Evolutionary conservation across 2,797 vertebrate species (phyloP).

Genomic region (Falco concolor): DNA sequence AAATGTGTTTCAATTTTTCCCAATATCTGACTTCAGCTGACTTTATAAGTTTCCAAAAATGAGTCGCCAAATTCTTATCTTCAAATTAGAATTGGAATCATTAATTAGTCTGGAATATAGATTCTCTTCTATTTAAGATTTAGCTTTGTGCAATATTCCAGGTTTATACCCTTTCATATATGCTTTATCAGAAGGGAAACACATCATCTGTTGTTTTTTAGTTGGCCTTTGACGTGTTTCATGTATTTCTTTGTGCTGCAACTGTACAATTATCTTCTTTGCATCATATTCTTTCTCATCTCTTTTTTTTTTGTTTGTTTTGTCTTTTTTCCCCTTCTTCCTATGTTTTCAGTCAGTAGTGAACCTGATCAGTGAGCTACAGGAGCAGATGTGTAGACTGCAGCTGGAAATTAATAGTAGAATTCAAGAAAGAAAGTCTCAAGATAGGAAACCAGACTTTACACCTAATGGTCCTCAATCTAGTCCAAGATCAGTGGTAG

Average conservation of each 20-base stretch:
- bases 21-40: neutral
- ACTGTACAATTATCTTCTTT: neutral
- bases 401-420: constrained; percentile 94
- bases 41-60: neutral
- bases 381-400: constrained; percentile 97
- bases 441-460: constrained; percentile 76
- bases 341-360: constrained; percentile 86
- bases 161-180: neutral
- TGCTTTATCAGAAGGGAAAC: neutral
- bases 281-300: neutral
- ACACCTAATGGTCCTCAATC: constrained; percentile 46
- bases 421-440: constrained; percentile 88
- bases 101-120: neutral
- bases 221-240: neutral
- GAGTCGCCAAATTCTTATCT: neutral
- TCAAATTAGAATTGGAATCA: neutral
- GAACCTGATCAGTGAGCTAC: constrained; percentile 97
- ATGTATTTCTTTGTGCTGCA: neutral
- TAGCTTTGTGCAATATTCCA: neutral
- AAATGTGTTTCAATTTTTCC: neutral
- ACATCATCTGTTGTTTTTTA: neutral
- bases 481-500: constrained; percentile 53
- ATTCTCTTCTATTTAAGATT: neutral
- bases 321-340: constrained; percentile 27
- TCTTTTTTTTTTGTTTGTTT: neutral